Evolutionary conservation across 2,113 vertebrate species (phyloP).

Genomic region (Brienomyrus longianalis): DNA sequence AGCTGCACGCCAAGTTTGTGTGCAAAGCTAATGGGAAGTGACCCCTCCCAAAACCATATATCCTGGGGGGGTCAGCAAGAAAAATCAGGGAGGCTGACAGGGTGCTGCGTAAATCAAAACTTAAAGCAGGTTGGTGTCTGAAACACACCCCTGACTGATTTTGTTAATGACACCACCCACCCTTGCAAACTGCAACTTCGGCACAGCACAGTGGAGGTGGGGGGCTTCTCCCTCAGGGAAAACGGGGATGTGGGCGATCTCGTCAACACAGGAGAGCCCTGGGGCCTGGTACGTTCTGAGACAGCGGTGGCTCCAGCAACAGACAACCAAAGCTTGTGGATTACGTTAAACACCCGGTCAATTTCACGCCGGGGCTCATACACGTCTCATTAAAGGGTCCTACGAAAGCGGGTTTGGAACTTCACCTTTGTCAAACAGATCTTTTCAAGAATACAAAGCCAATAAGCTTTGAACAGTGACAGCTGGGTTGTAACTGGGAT

Average conservation of each 20-base stretch:
- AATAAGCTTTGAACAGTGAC: not conserved
- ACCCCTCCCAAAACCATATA: slow-evolving; percentile 50
- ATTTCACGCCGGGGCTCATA: not conserved
- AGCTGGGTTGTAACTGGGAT: not conserved
- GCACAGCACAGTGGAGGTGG: not conserved
- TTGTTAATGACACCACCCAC: not conserved
- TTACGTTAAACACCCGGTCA: not conserved
- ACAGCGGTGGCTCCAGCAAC: not conserved
- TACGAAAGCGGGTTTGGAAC: not conserved
- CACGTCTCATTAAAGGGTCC: slow-evolving; percentile 9
- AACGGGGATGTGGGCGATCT: not conserved
- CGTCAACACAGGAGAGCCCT: not conserved
- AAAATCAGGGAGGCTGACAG: slow-evolving; percentile 49
- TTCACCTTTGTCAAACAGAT: not conserved
- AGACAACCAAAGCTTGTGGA: not conserved
- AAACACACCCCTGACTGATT: slow-evolving; percentile 49
- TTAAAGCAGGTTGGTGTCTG: slow-evolving; percentile 41
- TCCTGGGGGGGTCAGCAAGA: slow-evolving; percentile 46
- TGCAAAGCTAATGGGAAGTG: slow-evolving; percentile 49
- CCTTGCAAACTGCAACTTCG: not conserved
- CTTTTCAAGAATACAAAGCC: slow-evolving; percentile 1
- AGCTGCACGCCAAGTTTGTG: slow-evolving; percentile 47
- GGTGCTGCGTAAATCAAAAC: slow-evolving; percentile 54
- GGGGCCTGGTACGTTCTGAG: not conserved
- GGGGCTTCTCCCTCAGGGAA: not conserved